Conservation (phyloP, 2,113 vertebrate species). For the Paedocypris sp. region DNA sequence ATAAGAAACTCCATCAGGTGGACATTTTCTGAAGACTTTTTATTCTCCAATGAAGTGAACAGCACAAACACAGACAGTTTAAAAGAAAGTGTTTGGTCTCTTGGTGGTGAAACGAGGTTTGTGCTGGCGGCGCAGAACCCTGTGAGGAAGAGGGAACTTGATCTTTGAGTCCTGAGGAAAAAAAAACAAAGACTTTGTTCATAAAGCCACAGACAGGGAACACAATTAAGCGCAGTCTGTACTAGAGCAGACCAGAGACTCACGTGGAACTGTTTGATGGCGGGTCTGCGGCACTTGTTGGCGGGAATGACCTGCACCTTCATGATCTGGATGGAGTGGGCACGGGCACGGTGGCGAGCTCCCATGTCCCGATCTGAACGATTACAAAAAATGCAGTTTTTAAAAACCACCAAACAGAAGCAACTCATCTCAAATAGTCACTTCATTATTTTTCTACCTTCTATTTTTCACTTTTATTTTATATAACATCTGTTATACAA, state of each 20-base stretch:
- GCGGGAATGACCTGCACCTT: conserved; percentile 91
- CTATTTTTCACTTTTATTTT: no score
- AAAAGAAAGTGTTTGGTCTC: conserved; percentile 97
- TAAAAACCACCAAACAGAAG: not conserved
- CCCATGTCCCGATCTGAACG: conserved; percentile 91
- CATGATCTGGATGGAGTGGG: conserved; percentile 96
- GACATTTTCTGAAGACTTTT: no score
- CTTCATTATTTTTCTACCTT: no score
- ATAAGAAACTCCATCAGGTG: no score
- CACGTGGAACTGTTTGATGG: conserved; percentile 98
- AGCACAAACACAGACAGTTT: conserved; percentile 34
- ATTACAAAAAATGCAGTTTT: not conserved
- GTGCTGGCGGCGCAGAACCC: conserved; percentile 91
- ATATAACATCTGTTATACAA: no score
- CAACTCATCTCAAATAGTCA: no score
- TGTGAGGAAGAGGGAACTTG: conserved; percentile 95
- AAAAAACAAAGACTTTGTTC: not conserved
- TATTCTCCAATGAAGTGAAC: conserved; percentile 56
- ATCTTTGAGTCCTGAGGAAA: conserved; percentile 87
- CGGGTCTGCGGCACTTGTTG: conserved; percentile 90
- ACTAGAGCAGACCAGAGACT: conserved; percentile 38
- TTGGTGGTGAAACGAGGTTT: conserved; percentile 98
- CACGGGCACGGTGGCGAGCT: conserved; percentile 84
- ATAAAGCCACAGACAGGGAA: not conserved
- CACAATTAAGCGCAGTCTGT: no score